Base-by-base conservation (phyloP, 2,888 invertebrate species). In the Zygothrica quintamaculata region DNA sequence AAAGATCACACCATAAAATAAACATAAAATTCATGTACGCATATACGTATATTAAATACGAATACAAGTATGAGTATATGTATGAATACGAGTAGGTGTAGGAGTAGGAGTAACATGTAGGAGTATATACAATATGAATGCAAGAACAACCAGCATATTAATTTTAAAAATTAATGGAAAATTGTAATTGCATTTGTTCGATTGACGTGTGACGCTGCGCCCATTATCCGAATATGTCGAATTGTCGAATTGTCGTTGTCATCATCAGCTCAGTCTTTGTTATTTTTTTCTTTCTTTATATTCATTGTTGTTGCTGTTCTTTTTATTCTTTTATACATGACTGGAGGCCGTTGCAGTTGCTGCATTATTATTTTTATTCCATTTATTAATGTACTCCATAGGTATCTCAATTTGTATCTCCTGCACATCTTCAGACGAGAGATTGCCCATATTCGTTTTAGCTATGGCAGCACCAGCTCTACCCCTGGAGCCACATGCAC, bases 401-500 rank as follows among this genome's bases (percentile, higher is more conserved):
- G 88, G 88, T 74, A 88, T 88, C 74, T 88, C 88, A 60, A 88
- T 88, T 71, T 88, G 88, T 56, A 88, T 89, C 77, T 89, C 89
- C 53, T 88, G 89, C 47, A 88, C 75, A 71, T 85, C 88, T 36
- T 89, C 89, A 57, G 77, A 71, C 25, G 74, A 72, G 12, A 70
- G 52, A 26, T 65, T 55, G n/a, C 77, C 84, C 46, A 60, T 11
- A 3, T 31, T 36, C 4, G 75, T 55, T 11, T 53, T 80, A 56
- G 48, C 36, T 25, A 25, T 5, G 31, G 40, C 34, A 6, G 51
- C 39, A 39, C 39, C 15, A 6, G 13, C 25, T 18, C 34, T 31
- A 4, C 34, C n/a, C 0, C 46, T 31, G 26, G 29, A 40, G 53
- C 61, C 33, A 46, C 68, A 31, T 50, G 75, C 68, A 33, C 86